These are phyloP conservation scores for Metopia argyrocephala DNA, from an alignment of 2,888 invertebrate species.

Conservation along the genomic window DNA sequence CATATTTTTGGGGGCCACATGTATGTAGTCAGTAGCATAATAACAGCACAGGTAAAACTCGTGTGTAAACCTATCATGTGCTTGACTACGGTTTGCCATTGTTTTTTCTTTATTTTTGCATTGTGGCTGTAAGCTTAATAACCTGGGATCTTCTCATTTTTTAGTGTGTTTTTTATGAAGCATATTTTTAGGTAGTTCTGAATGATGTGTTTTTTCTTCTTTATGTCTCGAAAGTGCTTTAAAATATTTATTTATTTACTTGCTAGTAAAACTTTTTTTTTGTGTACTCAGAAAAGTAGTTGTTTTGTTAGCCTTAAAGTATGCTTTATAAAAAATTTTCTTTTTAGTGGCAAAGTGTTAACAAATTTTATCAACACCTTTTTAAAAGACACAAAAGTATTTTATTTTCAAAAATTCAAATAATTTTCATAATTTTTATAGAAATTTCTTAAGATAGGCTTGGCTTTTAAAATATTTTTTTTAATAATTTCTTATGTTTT, in stretches of 20 bases:
- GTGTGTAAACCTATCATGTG: background rate
- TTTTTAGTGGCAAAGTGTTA: slow-evolving; percentile 23
- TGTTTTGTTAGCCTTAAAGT: slow-evolving; percentile 26
- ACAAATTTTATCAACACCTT: slow-evolving; percentile 44
- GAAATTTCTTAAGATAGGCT: too few relatives aligned
- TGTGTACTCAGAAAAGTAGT: slow-evolving; percentile 9
- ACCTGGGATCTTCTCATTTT: slow-evolving; percentile 29
- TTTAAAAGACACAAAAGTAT: background rate
- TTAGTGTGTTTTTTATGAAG: background rate
- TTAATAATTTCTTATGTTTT: too few relatives aligned
- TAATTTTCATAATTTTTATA: too few relatives aligned
- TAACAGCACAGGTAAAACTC: background rate
- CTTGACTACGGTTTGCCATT: slow-evolving; percentile 3
- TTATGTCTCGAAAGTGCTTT: slow-evolving; percentile 29
- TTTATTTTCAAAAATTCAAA: background rate
- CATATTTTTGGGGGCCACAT: slow-evolving; percentile 40
- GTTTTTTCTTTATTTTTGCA: slow-evolving; percentile 27
- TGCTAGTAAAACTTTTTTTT: background rate
- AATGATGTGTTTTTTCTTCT: background rate
- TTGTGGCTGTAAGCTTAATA: slow-evolving; percentile 22
- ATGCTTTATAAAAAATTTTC: background rate
- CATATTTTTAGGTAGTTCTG: slow-evolving; percentile 42
- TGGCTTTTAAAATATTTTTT: too few relatives aligned
- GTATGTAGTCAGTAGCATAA: background rate
- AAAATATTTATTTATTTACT: slow-evolving; percentile 46